These are phyloP conservation scores for Anagyrus pseudococci DNA, from an alignment of 2,888 invertebrate genomes.

Conservation along the genomic window DNA sequence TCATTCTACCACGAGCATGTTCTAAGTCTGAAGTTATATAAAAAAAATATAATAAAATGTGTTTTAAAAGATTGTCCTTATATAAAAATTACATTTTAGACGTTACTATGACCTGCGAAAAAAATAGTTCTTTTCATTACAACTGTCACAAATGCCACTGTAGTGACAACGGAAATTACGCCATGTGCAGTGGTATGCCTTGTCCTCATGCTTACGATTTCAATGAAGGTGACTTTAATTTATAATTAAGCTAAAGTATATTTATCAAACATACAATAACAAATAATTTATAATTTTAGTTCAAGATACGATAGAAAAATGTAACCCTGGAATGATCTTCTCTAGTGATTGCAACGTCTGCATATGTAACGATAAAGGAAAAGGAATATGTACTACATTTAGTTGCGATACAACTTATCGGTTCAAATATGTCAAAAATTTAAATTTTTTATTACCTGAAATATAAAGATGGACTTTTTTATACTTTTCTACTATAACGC, in stretches of 20 bases:
- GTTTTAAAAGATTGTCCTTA: no score
- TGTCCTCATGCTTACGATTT: no score
- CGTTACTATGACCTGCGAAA: conserved; percentile 52
- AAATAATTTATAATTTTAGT: neutral
- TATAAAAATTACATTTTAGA: conserved; percentile 20
- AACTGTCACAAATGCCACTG: conserved; percentile 66
- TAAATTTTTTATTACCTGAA: no score
- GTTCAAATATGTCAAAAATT: conserved; percentile 16
- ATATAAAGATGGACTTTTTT: no score
- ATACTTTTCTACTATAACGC: no score
- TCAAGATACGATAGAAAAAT: conserved; percentile 17
- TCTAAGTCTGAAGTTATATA: conserved; percentile 23
- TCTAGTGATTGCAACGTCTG: conserved; percentile 65
- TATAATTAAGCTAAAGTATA: neutral
- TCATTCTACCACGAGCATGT: conserved; percentile 15
- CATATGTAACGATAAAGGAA: conserved; percentile 64
- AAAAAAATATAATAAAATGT: no score
- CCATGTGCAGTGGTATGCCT: conserved; percentile 59
- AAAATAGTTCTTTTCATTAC: conserved; percentile 62
- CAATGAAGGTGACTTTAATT: conserved; percentile 4
- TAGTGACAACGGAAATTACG: conserved; percentile 62
- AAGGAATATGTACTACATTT: conserved; percentile 63
- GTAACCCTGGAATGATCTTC: conserved; percentile 63
- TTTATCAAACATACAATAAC: neutral
- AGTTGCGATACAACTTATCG: conserved; percentile 28